Base-by-base conservation (phyloP, 2,888 invertebrate species). In the Apamea anceps region DNA sequence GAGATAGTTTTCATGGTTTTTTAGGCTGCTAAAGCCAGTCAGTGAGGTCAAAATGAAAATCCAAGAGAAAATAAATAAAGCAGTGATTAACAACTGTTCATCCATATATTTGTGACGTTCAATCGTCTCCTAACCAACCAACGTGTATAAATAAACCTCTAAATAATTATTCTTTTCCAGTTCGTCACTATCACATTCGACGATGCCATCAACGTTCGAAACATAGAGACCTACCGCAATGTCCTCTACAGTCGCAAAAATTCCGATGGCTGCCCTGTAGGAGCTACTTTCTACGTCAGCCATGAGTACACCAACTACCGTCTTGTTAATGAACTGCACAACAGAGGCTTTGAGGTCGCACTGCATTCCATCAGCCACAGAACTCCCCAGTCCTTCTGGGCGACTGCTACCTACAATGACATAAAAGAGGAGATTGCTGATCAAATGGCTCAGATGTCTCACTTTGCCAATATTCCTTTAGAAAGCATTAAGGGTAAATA, bases 271-370 rank as follows among this genome's bases (percentile, higher is more conserved):
- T 98, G 98, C 81, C 96, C 96, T 0, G 97, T 97, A 1, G 97
- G 97, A 0, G 97, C 97, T 63, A 98, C 98, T 0, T 98, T 98
- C 94, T 98, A 97, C 92, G 96, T 98, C 57, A 98, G 97, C 60
- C 98, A 98, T 89, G 98, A 98, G 85, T 98, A 98, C 92, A 98
- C 98, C 0, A 97, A 98, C 93, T 98, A 98, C 90, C 93, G 95
- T 10, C 88, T 96, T 28, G 96, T 98, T 5, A 97, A 98, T 89
- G 96, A 97, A 75, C 94, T 98, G 1, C 97, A 97, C 90, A 95
- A 95, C 80, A 81, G 82, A 2, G 96, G 98, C 0, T 98, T 97
- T 84, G 98, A 98, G 93, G 98, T 98, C 3, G 98, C 97, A 0
- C 95, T 98, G 1, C 98, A 98, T 92, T 98, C 98, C 10, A 97